Conservation (phyloP, 92 coral and sea anemone genomes). For the Paramuricea clavata region DNA sequence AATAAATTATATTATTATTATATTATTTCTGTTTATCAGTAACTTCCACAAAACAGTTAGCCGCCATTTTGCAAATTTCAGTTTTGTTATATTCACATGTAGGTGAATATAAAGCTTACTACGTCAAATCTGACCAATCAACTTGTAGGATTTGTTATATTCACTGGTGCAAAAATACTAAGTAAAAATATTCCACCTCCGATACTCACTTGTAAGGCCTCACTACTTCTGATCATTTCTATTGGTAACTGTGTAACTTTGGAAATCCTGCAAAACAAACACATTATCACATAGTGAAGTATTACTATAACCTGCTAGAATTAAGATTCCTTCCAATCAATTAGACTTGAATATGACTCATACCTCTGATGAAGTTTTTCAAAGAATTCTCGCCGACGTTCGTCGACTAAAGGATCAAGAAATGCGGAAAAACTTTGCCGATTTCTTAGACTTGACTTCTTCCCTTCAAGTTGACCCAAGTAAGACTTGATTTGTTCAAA, state of each 20-base stretch:
- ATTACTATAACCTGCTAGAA: neutral
- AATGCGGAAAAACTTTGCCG: conserved; percentile 88
- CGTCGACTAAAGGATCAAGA: conserved; percentile 83
- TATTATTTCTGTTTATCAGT: too few species aligned
- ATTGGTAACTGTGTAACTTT: conserved; percentile 73
- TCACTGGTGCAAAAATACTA: neutral
- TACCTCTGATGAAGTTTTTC: conserved; percentile 78
- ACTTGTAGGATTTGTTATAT: too few species aligned
- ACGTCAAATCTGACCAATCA: too few species aligned
- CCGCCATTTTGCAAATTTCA: too few species aligned
- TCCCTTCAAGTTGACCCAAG: conserved; percentile 11
- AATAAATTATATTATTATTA: too few species aligned
- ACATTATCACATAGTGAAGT: neutral
- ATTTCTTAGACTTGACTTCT: conserved; percentile 43
- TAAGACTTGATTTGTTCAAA: conserved; percentile 26
- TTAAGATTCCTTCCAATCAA: neutral
- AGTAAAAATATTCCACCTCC: too few species aligned
- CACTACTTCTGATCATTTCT: conserved; percentile 92
- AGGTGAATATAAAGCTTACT: too few species aligned
- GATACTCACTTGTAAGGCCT: conserved; percentile 80
- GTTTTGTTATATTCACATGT: too few species aligned
- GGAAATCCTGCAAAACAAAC: conserved; percentile 67
- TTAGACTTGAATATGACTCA: neutral
- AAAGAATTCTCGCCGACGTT: conserved; percentile 72
- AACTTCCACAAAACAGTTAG: too few species aligned